These are phyloP conservation scores for Trichoplusia ni DNA, from an alignment of 1,140 invertebrate genomes.

Conservation along the genomic window DNA sequence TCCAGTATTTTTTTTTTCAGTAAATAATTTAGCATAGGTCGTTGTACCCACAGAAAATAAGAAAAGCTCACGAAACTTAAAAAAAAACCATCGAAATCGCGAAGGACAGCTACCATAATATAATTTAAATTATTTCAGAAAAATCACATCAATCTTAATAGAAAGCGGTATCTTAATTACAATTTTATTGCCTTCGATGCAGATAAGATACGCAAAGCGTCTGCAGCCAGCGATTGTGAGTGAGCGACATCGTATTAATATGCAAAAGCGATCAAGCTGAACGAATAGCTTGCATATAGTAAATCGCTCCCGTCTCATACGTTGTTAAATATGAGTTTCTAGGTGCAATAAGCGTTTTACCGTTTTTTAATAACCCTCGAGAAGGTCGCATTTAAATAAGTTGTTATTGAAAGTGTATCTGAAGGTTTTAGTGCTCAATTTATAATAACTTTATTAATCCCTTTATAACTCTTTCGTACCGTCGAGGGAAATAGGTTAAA, in stretches of 20 bases:
- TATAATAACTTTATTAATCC: background rate
- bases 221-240: background rate
- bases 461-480: background rate
- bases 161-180: too few relatives aligned
- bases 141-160: too few relatives aligned
- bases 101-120: too few relatives aligned
- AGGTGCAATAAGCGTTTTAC: slow-evolving; percentile 34
- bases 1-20: too few relatives aligned
- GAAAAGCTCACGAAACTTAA: too few relatives aligned
- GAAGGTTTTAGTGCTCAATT: background rate
- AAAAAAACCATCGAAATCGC: too few relatives aligned
- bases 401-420: background rate
- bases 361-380: slow-evolving; percentile 1
- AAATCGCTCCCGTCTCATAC: slow-evolving; percentile 35
- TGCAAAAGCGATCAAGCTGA: slow-evolving; percentile 58
- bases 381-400: slow-evolving; percentile 1
- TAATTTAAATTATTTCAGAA: background rate
- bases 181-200: slow-evolving; percentile 1
- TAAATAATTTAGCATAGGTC: too few relatives aligned
- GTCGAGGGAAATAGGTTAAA: too few relatives aligned
- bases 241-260: slow-evolving; percentile 51
- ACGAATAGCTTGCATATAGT: slow-evolving; percentile 50
- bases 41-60: too few relatives aligned
- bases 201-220: background rate
- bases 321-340: slow-evolving; percentile 46